phyloP scores from a whole-genome alignment of 2,797 vertebrate genomes.

The Apogon talboti region DNA sequence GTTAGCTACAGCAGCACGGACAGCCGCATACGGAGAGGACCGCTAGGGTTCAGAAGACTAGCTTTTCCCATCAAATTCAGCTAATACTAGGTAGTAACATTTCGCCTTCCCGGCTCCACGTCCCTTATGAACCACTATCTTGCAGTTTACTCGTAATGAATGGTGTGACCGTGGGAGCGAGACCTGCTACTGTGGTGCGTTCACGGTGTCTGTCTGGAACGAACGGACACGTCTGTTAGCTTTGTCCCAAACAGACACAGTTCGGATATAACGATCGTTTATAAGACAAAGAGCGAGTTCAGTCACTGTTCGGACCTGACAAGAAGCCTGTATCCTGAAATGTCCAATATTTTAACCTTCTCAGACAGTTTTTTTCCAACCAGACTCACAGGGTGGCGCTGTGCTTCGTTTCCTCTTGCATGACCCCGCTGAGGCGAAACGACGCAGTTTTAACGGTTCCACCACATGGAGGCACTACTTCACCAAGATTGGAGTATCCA shows the following conservation, averaged over 20 bases:
- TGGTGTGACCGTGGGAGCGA: not conserved
- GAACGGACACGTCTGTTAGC: not conserved
- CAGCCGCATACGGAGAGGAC: slow-evolving; percentile 22
- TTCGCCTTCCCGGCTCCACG: not conserved
- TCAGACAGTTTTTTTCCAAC: slow-evolving; percentile 64
- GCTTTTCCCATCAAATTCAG: slow-evolving; percentile 8
- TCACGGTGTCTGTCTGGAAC: not conserved
- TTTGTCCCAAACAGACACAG: not conserved
- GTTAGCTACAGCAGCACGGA: slow-evolving; percentile 31
- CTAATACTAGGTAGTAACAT: slow-evolving; percentile 15
- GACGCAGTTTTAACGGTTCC: not conserved
- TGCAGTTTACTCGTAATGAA: slow-evolving; percentile 4
- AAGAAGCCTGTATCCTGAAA: not conserved
- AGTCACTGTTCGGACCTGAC: not conserved
- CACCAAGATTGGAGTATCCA: not conserved
- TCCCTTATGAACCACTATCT: slow-evolving; percentile 5
- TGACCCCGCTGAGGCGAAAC: slow-evolving; percentile 41
- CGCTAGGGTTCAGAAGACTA: not conserved
- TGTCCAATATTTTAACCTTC: slow-evolving; percentile 5
- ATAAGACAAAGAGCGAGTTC: too few species aligned
- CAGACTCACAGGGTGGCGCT: slow-evolving; percentile 81
- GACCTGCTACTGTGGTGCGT: slow-evolving; percentile 14
- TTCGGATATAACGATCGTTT: not conserved
- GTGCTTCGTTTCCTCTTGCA: slow-evolving; percentile 26
- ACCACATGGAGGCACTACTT: slow-evolving; percentile 39